Evolutionary conservation across 1,140 invertebrate genomes (phyloP), one percentile per base, ranked within the genome.

Genomic region (Octopus sinensis): DNA sequence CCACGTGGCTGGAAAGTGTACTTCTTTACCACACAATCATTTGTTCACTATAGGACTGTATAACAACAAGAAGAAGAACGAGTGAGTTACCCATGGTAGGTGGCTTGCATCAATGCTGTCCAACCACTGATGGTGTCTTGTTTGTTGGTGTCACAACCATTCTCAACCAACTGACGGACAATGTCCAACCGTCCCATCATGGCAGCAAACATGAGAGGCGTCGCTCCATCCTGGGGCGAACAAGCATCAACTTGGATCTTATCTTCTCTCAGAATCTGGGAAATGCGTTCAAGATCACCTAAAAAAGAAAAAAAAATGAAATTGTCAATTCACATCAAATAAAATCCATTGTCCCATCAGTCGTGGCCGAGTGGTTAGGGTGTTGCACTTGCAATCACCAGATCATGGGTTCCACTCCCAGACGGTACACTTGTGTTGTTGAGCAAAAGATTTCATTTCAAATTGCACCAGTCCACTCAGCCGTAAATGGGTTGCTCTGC

Each of bases 41-140:
- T 43, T 43, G 30, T 43, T 43, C 30, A 43, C 30, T 43, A 43
- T 0, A 43, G 30, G 30, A 43, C 30, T 43, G 30, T 3, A 80
- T 23, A 30, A 80, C 13, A n/a, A 71, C n/a, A n/a, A 73, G 0
- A 13, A 56, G 23, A 68, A 80, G 12, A 76, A 78, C 54, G 5
- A 0, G 30, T 30, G 6, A 81, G 78, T 77, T 82, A 92, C 91
- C 90, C 90, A 87, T 91, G 90, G 83, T 90, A 92, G 3, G 90
- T 90, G 53, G 91, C 91, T 83, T 91, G 91, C 91, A 91, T 91
- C 7, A 91, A 86, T 7, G 91, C 90, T 54, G 91, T 91, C 91
- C 91, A 91, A 6, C 90, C 90, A 88, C 90, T 92, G 83, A 91
- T 89, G 0, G 84, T 85, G 79, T 91, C 90, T 81, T 90, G 89